Evolutionary conservation across 2,113 vertebrate species (phyloP).

Genomic region (Pleuronectes platessa): DNA sequence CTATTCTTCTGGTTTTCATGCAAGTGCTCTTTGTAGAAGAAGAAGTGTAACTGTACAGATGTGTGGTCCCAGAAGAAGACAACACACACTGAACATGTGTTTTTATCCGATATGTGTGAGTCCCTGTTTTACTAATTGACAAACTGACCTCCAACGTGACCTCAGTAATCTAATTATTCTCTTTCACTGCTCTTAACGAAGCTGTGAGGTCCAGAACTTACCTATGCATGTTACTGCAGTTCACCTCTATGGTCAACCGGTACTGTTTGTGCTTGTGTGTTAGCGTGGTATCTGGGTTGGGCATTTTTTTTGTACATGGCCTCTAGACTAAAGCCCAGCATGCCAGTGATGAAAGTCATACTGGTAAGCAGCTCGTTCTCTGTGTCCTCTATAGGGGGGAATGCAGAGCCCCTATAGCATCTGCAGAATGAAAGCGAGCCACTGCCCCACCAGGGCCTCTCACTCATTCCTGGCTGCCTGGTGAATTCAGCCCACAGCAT

Average conservation of each 20-base stretch:
- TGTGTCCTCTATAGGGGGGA: conserved; percentile 19
- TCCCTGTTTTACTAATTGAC: no score
- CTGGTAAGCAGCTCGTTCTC: conserved; percentile 17
- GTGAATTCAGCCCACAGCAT: conserved; percentile 37
- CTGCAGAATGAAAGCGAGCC: conserved; percentile 44
- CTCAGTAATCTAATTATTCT: no score
- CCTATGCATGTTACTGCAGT: no score
- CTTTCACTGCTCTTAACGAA: no score
- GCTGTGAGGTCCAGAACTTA: neutral
- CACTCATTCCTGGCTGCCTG: conserved; percentile 35
- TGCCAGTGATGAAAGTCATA: conserved; percentile 26
- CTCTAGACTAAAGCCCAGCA: conserved; percentile 11
- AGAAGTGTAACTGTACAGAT: neutral
- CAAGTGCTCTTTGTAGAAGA: neutral
- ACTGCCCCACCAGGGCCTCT: conserved; percentile 48
- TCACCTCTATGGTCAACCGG: neutral
- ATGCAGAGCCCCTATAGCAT: conserved; percentile 51
- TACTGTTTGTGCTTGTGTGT: conserved; percentile 4
- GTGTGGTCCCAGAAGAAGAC: no score
- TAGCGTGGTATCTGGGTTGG: neutral
- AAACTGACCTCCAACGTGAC: no score
- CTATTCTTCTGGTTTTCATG: neutral
- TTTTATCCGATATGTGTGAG: no score
- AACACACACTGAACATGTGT: no score
- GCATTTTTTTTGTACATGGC: neutral